Base-by-base conservation (phyloP, 92 coral and sea anemone genomes). In the Paragorgia papillata region DNA sequence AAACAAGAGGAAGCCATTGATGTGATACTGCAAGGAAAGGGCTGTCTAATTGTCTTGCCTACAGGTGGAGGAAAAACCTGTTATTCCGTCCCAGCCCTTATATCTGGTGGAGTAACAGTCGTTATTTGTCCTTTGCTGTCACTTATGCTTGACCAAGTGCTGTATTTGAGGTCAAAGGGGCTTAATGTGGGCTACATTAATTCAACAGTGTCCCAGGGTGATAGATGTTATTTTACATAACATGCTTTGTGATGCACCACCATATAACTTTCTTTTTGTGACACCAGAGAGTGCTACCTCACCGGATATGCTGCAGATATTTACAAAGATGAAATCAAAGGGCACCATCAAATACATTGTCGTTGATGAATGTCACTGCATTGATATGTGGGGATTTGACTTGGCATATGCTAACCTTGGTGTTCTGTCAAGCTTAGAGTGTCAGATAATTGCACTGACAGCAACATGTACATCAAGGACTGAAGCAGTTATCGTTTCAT, bases 351-450 rank as follows among this genome's bases (percentile, higher is more conserved):
- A n/a, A n/a, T n/a, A n/a, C n/a, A n/a, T n/a, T n/a, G n/a, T n/a
- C n/a, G n/a, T n/a, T n/a, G n/a, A n/a, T n/a, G n/a, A n/a, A n/a
- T n/a, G n/a, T n/a, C n/a, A n/a, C n/a, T n/a, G n/a, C n/a, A n/a
- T n/a, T n/a, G n/a, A n/a, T n/a, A n/a, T n/a, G n/a, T n/a, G 91
- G 91, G 88, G 91, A n/a, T 79, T 66, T 56, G 69, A 79, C 66
- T 88, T 88, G 24, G 69, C 80, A 2, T 84, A 88, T 75, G 65
- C 84, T 35, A 58, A 80, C 13, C 83, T 88, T 22, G 57, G 32
- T 20, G 9, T 24, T 26, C 73, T 66, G 6, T 13, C 73, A 0
- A 43, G 30, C 17, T 43, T 66, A 43, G 1, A 3, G 9, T 44
- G 85, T 20, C 87, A 79, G 4, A 65, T 69, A 32, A 21, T 86